Conservation (phyloP, 1,140 invertebrate species). For the Drosophila mauritiana region DNA sequence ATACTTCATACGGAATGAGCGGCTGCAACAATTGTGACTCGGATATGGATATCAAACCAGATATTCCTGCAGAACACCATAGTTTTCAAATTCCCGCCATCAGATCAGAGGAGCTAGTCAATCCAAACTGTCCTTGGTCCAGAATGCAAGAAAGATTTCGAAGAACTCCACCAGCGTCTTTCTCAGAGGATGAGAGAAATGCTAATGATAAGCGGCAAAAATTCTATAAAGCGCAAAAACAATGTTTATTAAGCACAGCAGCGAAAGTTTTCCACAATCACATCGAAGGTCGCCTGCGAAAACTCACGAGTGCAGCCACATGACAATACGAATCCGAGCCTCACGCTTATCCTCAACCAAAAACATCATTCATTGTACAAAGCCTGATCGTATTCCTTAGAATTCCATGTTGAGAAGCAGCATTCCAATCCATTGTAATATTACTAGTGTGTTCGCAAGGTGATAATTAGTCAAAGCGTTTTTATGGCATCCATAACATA, state of each 20-base stretch:
- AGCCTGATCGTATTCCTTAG: conserved; percentile 19
- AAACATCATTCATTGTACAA: conserved; percentile 51
- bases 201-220: not conserved
- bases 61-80: not conserved
- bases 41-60: conserved; percentile 1
- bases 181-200: not conserved
- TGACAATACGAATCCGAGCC: conserved; percentile 48
- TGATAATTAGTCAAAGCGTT: conserved; percentile 47
- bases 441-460: conserved; percentile 30
- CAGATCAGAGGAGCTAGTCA: conserved; percentile 8
- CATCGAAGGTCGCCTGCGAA: conserved; percentile 54
- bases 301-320: conserved; percentile 38
- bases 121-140: conserved; percentile 10
- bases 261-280: conserved; percentile 59
- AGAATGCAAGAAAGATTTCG: not conserved
- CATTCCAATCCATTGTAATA: conserved; percentile 56
- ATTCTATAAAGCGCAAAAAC: conserved; percentile 5
- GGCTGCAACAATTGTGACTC: conserved; percentile 74
- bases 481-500: conserved; percentile 56
- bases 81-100: conserved; percentile 23
- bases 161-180: conserved; percentile 11
- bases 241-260: conserved; percentile 46
- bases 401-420: conserved; percentile 44
- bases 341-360: conserved; percentile 43
- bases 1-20: conserved; percentile 56